phyloP scores from a whole-genome alignment of 2,888 invertebrate species.

The Drosophila fungiperda region DNA sequence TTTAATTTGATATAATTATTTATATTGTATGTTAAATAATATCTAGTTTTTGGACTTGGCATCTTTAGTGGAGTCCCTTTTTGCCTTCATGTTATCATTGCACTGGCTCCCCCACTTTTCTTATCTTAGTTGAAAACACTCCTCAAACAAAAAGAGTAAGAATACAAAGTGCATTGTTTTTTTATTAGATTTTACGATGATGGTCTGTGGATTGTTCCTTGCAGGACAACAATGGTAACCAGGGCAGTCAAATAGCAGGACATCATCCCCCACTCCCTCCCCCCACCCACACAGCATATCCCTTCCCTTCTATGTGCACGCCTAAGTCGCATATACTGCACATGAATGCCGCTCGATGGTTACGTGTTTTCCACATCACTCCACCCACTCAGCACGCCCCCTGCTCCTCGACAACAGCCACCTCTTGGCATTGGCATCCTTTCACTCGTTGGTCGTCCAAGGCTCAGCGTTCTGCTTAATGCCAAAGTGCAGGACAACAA shows the following conservation, averaged over 20 bases:
- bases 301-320: not conserved
- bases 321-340: constrained; percentile 46
- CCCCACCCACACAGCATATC: not conserved
- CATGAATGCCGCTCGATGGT: constrained; percentile 62
- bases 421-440: constrained; percentile 61
- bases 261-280: constrained; percentile 33
- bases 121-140: constrained; percentile 7
- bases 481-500: constrained; percentile 63
- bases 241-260: constrained; percentile 67
- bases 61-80: not conserved
- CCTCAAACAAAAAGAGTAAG: not conserved
- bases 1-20: not conserved
- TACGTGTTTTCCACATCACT: constrained; percentile 49
- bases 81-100: not conserved
- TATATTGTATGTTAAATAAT: not conserved
- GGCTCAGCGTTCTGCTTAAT: constrained; percentile 58
- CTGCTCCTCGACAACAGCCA: not conserved
- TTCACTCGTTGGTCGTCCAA: constrained; percentile 44
- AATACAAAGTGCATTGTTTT: constrained; percentile 18
- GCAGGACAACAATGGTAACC: constrained; percentile 66
- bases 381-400: not conserved
- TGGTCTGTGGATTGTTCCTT: not conserved
- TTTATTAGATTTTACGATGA: constrained; percentile 35
- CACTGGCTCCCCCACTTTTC: not conserved
- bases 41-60: not conserved